A percentile compares a stretch with the other conserved stretches of the same genome.
Evolutionary conservation across 2,113 vertebrate genomes (phyloP).

Genomic region (mouse (Mus musculus)): GRCm39 chr4:103309501-103310000

Average conservation of each 20-base stretch:
- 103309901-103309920: not conserved
- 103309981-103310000: not conserved
- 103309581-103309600: not conserved
- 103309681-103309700: not conserved
- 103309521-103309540: not conserved
- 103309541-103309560: not conserved
- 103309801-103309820: constrained; percentile 12
- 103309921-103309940: not conserved
- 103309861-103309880: not conserved
- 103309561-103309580: not conserved
- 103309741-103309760: not conserved
- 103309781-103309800: not conserved
- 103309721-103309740: not conserved
- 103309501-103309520: not conserved
- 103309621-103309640: not conserved
- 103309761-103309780: not conserved
- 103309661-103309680: not conserved
- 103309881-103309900: not conserved
- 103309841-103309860: not conserved
- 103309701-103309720: not conserved
- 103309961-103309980: not conserved
- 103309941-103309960: not conserved
- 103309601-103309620: not conserved
- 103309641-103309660: not conserved
- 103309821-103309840: not conserved